phyloP scores from a whole-genome alignment of 2,113 vertebrate species.

The Centropus bengalensis region DNA sequence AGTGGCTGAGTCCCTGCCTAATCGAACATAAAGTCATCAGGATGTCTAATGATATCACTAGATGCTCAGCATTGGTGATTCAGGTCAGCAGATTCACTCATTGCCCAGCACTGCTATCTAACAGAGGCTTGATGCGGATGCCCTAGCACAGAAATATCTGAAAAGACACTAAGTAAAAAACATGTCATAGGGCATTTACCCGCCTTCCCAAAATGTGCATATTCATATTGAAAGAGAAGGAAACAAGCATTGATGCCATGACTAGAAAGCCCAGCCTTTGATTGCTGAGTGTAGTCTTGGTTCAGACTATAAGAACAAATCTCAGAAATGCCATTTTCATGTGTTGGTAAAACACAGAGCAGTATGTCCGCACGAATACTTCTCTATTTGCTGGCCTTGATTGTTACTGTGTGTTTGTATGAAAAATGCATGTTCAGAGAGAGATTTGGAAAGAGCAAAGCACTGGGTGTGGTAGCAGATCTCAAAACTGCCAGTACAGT shows the following conservation, averaged over 20 bases:
- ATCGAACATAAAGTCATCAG: background rate
- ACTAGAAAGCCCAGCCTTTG: background rate
- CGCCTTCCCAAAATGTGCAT: background rate
- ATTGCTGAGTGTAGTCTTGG: background rate
- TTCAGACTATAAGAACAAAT: background rate
- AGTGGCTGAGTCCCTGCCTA: background rate
- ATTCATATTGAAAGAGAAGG: background rate
- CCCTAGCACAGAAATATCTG: background rate
- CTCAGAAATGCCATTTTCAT: background rate
- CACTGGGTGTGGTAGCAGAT: background rate
- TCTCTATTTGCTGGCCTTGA: background rate
- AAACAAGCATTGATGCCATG: background rate
- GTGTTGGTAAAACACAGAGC: background rate
- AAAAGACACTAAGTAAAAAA: background rate
- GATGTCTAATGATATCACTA: background rate
- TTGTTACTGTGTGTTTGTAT: background rate
- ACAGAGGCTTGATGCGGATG: accelerated
- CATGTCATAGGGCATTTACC: background rate
- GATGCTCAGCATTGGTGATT: background rate
- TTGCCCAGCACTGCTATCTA: background rate
- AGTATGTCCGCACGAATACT: background rate
- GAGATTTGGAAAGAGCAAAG: background rate
- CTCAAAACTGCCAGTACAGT: background rate
- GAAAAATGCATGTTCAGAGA: background rate
- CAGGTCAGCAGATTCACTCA: background rate